phyloP scores from a whole-genome alignment of 2,797 vertebrate genomes.

The Propithecus deckenii region DNA sequence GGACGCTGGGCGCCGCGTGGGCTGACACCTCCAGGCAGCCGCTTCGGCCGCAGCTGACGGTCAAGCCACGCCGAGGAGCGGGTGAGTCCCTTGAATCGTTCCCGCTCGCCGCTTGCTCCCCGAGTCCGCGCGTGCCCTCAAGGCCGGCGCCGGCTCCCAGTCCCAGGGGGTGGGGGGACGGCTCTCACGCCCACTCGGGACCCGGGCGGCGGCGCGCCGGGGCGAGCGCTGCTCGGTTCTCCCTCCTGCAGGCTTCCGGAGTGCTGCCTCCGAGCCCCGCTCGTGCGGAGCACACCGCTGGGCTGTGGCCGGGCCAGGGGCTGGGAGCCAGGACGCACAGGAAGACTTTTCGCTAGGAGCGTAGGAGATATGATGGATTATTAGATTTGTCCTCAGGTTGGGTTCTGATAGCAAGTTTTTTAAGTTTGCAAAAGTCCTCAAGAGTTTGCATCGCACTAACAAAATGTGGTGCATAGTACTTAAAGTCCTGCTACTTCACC shows the following conservation, averaged over 20 bases:
- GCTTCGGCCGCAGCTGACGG: neutral
- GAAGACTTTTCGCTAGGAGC: neutral
- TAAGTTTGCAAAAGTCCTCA: neutral
- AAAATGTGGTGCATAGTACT: neutral
- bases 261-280: neutral
- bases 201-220: neutral
- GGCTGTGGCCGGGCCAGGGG: neutral
- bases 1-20: neutral
- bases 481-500: neutral
- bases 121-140: neutral
- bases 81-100: slow-evolving; percentile 52
- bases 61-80: neutral
- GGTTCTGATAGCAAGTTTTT: neutral
- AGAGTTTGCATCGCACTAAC: neutral
- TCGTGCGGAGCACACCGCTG: neutral
- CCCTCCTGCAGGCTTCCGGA: fast-evolving
- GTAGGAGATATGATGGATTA: neutral
- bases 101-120: neutral
- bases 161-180: neutral
- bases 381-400: neutral
- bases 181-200: neutral
- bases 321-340: neutral
- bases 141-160: neutral
- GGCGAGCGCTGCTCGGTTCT: neutral
- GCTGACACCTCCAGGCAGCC: fast-evolving